Conservation (phyloP, 1,140 invertebrate species). For the Drosophila lacteicornis region DNA sequence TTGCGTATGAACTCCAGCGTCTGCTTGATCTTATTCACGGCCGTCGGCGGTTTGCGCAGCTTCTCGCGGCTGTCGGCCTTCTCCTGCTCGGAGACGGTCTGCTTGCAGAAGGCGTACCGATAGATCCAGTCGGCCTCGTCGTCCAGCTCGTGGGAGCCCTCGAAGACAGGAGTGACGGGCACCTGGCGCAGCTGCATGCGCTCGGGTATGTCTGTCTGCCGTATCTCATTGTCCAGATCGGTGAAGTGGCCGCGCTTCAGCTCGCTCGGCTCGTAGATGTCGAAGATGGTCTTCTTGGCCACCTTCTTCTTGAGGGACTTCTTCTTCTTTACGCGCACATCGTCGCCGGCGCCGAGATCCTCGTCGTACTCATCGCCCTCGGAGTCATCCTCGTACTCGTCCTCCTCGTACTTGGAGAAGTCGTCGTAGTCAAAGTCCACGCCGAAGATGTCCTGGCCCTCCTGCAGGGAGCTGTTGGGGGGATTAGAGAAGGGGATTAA, state of each 20-base stretch:
- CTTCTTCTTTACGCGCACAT: constrained; percentile 86
- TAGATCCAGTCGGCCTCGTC: constrained; percentile 99
- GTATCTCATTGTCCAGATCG: constrained; percentile 96
- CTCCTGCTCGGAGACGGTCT: constrained; percentile 92
- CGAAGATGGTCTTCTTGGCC: constrained; percentile 95
- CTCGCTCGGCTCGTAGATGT: constrained; percentile 98
- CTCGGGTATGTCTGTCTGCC: constrained; percentile 95
- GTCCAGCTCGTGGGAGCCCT: constrained; percentile 94
- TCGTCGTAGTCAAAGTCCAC: constrained; percentile 99
- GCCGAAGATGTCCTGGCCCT: constrained; percentile 99
- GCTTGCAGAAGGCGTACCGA: constrained; percentile 95
- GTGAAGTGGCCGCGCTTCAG: constrained; percentile 98
- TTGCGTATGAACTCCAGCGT: constrained; percentile 98
- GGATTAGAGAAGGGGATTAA: no score
- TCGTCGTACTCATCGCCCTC: constrained; percentile 92
- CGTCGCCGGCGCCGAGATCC: constrained; percentile 87
- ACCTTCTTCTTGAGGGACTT: constrained; percentile 92
- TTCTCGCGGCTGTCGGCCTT: constrained; percentile 76
- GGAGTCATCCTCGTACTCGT: constrained; percentile 93
- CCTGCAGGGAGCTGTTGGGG: constrained; percentile 92
- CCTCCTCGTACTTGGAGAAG: constrained; percentile 95
- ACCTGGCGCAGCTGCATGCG: constrained; percentile 96
- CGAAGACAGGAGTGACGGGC: constrained; percentile 92
- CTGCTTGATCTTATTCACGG: constrained; percentile 95
- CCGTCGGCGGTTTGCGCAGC: constrained; percentile 82